These are phyloP conservation scores for Pollimyrus isidori DNA, from an alignment of 2,113 vertebrate species.

Conservation along the genomic window DNA sequence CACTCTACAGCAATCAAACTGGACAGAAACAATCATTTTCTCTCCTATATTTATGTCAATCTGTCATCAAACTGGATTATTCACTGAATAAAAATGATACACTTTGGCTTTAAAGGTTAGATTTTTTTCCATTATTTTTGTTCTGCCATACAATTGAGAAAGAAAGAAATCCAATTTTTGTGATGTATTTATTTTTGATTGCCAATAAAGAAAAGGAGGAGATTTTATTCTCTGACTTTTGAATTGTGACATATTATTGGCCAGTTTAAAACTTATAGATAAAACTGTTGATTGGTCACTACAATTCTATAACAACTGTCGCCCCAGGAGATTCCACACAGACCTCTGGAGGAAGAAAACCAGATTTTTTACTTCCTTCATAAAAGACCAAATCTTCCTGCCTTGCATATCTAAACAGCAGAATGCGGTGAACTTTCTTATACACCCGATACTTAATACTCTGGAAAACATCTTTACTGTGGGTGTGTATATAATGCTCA, in stretches of 20 bases:
- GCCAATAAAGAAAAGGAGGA: neutral
- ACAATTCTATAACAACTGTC: constrained; percentile 16
- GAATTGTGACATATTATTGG: constrained; percentile 3
- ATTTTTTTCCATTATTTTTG: neutral
- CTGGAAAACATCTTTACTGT: neutral
- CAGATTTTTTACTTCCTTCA: constrained; percentile 8
- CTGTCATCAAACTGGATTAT: neutral
- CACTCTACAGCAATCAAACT: neutral
- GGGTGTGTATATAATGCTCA: neutral
- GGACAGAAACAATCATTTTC: neutral
- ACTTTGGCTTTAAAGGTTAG: neutral
- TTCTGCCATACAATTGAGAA: neutral
- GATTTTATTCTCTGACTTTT: constrained; percentile 8
- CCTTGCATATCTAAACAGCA: neutral
- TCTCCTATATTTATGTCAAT: neutral
- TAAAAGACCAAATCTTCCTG: neutral
- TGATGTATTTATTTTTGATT: neutral
- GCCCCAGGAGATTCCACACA: neutral
- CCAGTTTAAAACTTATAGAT: constrained; percentile 17
- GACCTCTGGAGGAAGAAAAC: neutral
- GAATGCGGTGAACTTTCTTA: neutral
- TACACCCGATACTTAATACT: neutral
- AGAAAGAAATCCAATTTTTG: constrained; percentile 12
- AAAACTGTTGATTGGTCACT: neutral
- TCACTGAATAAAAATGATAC: constrained; percentile 1